Conservation (phyloP, 2,888 invertebrate species). For the Athalia rosae region DNA sequence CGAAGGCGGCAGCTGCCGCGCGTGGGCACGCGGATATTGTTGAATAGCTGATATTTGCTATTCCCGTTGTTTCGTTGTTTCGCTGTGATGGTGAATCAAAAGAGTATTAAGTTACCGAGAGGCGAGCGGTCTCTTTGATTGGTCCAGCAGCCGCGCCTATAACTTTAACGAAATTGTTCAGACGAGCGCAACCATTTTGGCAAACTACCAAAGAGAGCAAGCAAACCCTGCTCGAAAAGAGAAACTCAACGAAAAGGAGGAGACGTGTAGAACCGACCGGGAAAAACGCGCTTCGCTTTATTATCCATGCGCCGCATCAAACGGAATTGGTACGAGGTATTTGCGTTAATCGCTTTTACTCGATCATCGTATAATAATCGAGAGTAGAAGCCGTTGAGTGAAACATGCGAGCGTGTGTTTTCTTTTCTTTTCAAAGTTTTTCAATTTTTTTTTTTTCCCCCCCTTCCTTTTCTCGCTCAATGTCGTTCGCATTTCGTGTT, state of each 20-base stretch:
- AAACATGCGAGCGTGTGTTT: too few relatives aligned
- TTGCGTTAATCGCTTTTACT: slow-evolving; percentile 10
- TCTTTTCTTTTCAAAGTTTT: too few relatives aligned
- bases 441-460: neutral
- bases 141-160: neutral
- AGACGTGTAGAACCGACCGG: neutral
- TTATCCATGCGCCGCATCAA: neutral
- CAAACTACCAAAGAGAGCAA: slow-evolving; percentile 15
- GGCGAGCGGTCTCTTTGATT: neutral
- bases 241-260: neutral
- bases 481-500: neutral
- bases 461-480: neutral
- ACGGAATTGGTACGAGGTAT: neutral
- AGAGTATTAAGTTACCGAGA: neutral
- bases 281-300: neutral
- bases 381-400: too few relatives aligned
- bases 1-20: slow-evolving; percentile 53
- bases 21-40: slow-evolving; percentile 51
- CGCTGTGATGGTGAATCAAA: neutral
- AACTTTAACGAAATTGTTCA: neutral
- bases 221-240: too few relatives aligned
- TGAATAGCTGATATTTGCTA: slow-evolving; percentile 45
- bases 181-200: neutral
- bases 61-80: neutral
- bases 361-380: neutral